Evolutionary conservation across 2,797 vertebrate species (phyloP), one percentile per base, ranked within the genome.

Genomic region (Chrosomus eos): DNA sequence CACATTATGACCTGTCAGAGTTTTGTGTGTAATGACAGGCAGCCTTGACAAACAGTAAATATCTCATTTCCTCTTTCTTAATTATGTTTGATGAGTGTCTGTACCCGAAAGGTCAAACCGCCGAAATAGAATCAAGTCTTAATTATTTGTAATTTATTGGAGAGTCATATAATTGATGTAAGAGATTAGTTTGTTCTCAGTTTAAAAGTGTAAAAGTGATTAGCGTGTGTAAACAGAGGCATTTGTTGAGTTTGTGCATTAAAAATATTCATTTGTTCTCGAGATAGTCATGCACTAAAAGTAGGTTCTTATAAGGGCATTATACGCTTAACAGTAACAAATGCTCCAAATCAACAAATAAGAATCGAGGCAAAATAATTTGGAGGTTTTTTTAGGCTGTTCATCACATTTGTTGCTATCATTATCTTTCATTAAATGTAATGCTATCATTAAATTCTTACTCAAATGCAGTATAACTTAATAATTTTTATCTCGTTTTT

Each of bases 41-140:
- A 58, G 45, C 51, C 67, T 40, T 86, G 60, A 74, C 70, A 68
- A 78, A 86, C 83, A 85, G 71, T 81, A 78, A 85, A 88, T 85
- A 84, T 87, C 77, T 88, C 53, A 74, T 84, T 87, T 84, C 78
- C 84, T 81, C 33, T 82, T 28, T 76, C 67, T 53, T 90, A 90
- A 90, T 85, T 87, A 87, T 66, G 60, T 81, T 83, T 84, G 83
- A 87, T 89, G 88, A 89, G 72, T 80, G 84, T 84, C 86, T 88
- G 87, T 86, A 81, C 81, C 66, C 53, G 67, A 85, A 91, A 87
- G 84, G 86, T 87, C 86, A 82, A 80, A 78, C 18, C 76, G 79
- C 68, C 68, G 51, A 62, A 85, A 82, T 81, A 88, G 83, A 81
- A 74, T 36, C 73, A 28, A 53, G 55, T 77, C 64, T 66, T 88